These are phyloP conservation scores for Lordiphosa mommai DNA, from an alignment of 1,140 invertebrate species.

Conservation along the genomic window DNA sequence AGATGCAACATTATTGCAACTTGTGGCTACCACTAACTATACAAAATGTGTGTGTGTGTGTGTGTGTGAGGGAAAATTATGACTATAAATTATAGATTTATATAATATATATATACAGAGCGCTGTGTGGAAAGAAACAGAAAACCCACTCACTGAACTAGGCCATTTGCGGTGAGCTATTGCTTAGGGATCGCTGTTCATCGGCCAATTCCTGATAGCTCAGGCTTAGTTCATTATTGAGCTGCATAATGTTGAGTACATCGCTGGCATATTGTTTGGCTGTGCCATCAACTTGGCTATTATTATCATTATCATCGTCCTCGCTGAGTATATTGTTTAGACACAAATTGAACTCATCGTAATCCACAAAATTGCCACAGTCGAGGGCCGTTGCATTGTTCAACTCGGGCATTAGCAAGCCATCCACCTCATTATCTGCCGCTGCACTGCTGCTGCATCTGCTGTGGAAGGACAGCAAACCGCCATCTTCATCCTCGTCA, in stretches of 20 bases:
- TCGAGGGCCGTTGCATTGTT: slow-evolving; percentile 47
- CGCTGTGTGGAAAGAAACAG: too few species aligned
- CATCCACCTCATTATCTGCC: slow-evolving; percentile 33
- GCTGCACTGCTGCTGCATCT: slow-evolving; percentile 35
- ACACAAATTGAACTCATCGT: slow-evolving; percentile 75
- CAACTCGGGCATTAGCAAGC: slow-evolving; percentile 58
- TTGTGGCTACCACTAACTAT: slow-evolving; percentile 71
- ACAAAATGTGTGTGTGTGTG: slow-evolving; percentile 31
- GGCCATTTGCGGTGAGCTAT: slow-evolving; percentile 58
- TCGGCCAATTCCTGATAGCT: slow-evolving; percentile 59
- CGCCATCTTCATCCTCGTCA: slow-evolving; percentile 14
- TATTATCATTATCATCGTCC: slow-evolving; percentile 52
- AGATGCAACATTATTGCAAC: slow-evolving; percentile 76
- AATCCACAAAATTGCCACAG: slow-evolving; percentile 69
- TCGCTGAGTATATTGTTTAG: slow-evolving; percentile 71
- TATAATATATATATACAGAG: not conserved
- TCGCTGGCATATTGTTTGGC: slow-evolving; percentile 45
- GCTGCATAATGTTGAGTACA: slow-evolving; percentile 56
- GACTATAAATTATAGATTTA: slow-evolving; percentile 36
- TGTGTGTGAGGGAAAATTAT: slow-evolving; percentile 34
- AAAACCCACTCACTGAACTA: slow-evolving; percentile 16
- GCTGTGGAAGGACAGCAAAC: slow-evolving; percentile 35
- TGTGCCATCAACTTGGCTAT: slow-evolving; percentile 7
- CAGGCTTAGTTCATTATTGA: slow-evolving; percentile 49
- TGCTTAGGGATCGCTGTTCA: slow-evolving; percentile 55